A percentile compares a stretch with the other conserved stretches of the same genome.
These are phyloP conservation scores for Boleophthalmus pectinirostris DNA, from an alignment of 2,113 vertebrate genomes.

Conservation along the genomic window DNA sequence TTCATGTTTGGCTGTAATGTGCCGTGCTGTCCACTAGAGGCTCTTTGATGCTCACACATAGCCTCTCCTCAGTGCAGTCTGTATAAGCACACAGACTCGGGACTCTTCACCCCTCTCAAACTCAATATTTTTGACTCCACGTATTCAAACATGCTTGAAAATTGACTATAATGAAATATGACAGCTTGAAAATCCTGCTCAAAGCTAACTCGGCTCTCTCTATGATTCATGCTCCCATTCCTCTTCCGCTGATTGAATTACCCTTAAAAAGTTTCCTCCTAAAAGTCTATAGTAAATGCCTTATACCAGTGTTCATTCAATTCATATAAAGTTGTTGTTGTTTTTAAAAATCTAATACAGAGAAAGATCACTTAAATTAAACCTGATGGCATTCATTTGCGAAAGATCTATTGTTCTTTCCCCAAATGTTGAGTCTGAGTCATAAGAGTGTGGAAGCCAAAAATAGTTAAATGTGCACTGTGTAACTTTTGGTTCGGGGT, in stretches of 20 bases:
- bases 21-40: conserved; percentile 55
- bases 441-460: conserved; percentile 17
- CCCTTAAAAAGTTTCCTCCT: conserved; percentile 9
- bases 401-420: background rate
- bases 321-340: background rate
- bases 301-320: background rate
- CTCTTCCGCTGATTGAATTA: conserved; percentile 1
- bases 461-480: background rate
- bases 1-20: conserved; percentile 13
- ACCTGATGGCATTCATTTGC: background rate
- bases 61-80: conserved; percentile 13
- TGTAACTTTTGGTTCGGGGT: too few relatives aligned
- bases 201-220: background rate
- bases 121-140: background rate
- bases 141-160: background rate
- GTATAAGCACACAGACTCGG: background rate
- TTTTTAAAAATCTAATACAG: background rate
- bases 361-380: conserved; percentile 5
- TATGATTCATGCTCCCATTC: background rate
- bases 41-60: conserved; percentile 57
- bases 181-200: background rate
- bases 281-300: conserved; percentile 4
- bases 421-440: conserved; percentile 1
- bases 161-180: background rate
- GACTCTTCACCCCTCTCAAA: background rate